Evolutionary conservation across 2,113 vertebrate species (phyloP), one percentile per base, ranked within the genome.

Genomic region (Entelurus aequoreus): DNA sequence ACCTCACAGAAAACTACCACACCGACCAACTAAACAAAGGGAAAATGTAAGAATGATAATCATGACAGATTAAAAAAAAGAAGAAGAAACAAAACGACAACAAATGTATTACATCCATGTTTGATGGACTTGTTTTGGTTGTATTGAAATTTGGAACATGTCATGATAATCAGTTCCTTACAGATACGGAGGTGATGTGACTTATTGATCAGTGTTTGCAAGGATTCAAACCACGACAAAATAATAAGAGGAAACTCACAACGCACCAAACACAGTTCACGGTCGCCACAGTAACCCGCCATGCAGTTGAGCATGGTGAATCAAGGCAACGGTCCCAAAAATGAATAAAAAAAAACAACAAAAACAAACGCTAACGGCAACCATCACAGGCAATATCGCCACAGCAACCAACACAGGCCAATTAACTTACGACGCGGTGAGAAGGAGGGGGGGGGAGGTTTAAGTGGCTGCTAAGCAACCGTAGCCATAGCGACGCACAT

Each of bases 341-440:
- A 28, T 28, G 28, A 28, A 28, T 28, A 63, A 82, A 73, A 86
- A 84, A 76, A 85, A 72, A 85, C 87, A 69, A 65, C 80, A 72
- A 86, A 82, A 75, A 86, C 75, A 85, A 87, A 66, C 84, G 88
- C 90, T 91, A 90, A 90, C 74, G 87, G 88, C 89, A 90, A 91
- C 90, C 90, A 90, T 86, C 90, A 91, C 90, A 90, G 87, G 88
- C 90, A 89, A 90, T 90, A 90, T 89, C 74, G 89, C 90, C 90
- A 90, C 90, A 90, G 90, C 87, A 88, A 90, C 84, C 88, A 88
- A 90, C 89, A 91, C 90, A 91, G 90, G 86, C 90, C 90, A 91
- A 87, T 91, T 88, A 88, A 93, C 92, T 94, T 94, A 92, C 92
- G 87, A 92, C 87, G 83, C 86, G 76, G 84, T 81, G 87, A 88